phyloP scores from a whole-genome alignment of 1,140 invertebrate genomes.

The Sipha flava region DNA sequence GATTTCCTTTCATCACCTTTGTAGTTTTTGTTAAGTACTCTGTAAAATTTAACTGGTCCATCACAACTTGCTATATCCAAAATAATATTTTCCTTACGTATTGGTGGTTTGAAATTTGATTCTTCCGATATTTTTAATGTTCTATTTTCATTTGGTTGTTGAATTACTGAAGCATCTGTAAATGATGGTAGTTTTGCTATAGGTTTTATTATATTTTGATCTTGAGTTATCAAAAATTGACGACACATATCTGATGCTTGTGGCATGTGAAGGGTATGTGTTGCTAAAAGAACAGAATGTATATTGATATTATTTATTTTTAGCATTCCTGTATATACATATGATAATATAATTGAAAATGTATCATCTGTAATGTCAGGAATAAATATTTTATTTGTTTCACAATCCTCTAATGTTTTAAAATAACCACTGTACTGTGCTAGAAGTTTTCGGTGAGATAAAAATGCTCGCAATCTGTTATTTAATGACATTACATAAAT shows the following conservation, averaged over 20 bases:
- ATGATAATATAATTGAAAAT: slow-evolving; percentile 61
- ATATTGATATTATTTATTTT: slow-evolving; percentile 62
- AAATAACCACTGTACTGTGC: slow-evolving; percentile 63
- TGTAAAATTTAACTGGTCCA: slow-evolving; percentile 72
- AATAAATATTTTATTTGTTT: slow-evolving; percentile 44
- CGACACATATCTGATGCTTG: slow-evolving; percentile 60
- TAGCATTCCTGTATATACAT: slow-evolving; percentile 67
- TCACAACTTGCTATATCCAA: slow-evolving; percentile 79
- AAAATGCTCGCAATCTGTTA: slow-evolving; percentile 54
- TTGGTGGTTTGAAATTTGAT: slow-evolving; percentile 21
- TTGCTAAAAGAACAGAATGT: slow-evolving; percentile 62
- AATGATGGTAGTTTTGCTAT: slow-evolving; percentile 2
- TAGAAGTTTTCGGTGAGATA: slow-evolving; percentile 52
- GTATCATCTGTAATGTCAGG: slow-evolving; percentile 57
- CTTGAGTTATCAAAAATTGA: slow-evolving; percentile 40
- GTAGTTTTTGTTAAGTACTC: slow-evolving; percentile 67
- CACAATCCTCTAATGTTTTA: slow-evolving; percentile 46
- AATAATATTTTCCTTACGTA: slow-evolving; percentile 49
- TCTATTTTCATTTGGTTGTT: slow-evolving; percentile 10
- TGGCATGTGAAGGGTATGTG: slow-evolving; percentile 67
- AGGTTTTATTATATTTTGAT: slow-evolving; percentile 9
- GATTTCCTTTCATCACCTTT: slow-evolving; percentile 38
- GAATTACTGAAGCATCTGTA: not conserved
- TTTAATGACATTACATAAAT: slow-evolving; percentile 28
- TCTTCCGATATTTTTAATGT: slow-evolving; percentile 12